Percentiles rank a stretch among this genome's conserved stretches.
Conservation (phyloP, 2,888 invertebrate species). For the Theodoxus fluviatilis region DNA sequence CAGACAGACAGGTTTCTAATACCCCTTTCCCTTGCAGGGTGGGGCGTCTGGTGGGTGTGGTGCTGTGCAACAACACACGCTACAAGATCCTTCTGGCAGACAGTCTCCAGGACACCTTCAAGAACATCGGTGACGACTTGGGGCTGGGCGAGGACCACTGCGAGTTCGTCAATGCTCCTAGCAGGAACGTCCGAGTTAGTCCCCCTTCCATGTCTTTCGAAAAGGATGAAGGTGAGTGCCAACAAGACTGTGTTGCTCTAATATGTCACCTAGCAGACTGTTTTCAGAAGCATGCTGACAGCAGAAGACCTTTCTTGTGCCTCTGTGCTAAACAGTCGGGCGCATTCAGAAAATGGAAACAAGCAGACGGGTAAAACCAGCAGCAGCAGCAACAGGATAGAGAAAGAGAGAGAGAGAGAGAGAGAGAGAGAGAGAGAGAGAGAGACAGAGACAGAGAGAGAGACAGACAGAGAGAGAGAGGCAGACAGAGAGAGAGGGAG, state of each 20-base stretch:
- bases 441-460: constrained; percentile 18
- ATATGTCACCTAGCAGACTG: too few species aligned
- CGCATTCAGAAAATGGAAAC: neutral
- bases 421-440: constrained; percentile 16
- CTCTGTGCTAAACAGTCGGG: too few species aligned
- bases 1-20: too few species aligned
- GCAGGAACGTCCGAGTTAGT: constrained; percentile 32
- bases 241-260: neutral
- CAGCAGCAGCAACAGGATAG: neutral
- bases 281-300: too few species aligned
- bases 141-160: constrained; percentile 57
- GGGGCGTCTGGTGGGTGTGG: constrained; percentile 50
- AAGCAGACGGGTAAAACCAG: neutral
- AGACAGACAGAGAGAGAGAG: neutral
- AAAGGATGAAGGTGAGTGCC: constrained; percentile 30
- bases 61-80: constrained; percentile 43
- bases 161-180: constrained; percentile 49
- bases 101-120: constrained; percentile 42
- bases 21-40: too few species aligned
- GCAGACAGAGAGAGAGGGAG: neutral
- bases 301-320: too few species aligned
- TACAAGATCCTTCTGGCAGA: constrained; percentile 55
- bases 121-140: constrained; percentile 49
- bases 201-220: constrained; percentile 26
- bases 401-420: constrained; percentile 20